These are phyloP conservation scores for Ceratoteleas bidentatus DNA, from an alignment of 1,140 invertebrate species.

Conservation along the genomic window DNA sequence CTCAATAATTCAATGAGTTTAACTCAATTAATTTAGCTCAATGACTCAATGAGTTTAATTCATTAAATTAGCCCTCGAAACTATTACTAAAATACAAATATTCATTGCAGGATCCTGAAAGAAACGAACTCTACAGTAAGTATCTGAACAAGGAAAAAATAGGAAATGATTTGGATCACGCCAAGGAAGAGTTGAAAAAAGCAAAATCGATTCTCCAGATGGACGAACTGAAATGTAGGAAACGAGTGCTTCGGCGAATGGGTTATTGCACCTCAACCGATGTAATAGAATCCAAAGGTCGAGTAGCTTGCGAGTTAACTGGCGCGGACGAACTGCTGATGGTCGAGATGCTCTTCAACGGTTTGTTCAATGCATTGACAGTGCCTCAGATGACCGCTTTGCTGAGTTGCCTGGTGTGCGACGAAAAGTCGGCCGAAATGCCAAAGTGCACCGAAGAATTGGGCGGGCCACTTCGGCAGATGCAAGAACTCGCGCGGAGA, in stretches of 20 bases:
- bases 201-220: constrained; percentile 97
- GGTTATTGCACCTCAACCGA: constrained; percentile 96
- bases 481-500: constrained; percentile 91
- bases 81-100: too few relatives aligned
- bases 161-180: constrained; percentile 83
- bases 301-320: constrained; percentile 98
- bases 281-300: constrained; percentile 98
- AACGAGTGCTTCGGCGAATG: constrained; percentile 94
- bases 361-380: constrained; percentile 94
- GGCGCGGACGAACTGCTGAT: constrained; percentile 97
- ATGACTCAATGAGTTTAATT: too few relatives aligned
- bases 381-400: constrained; percentile 92
- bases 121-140: constrained; percentile 87
- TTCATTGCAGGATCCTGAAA: constrained; percentile 83
- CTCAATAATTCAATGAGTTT: too few relatives aligned
- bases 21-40: too few relatives aligned
- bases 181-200: constrained; percentile 90
- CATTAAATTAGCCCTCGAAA: too few relatives aligned
- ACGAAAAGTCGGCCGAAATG: constrained; percentile 93
- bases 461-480: constrained; percentile 90
- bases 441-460: constrained; percentile 93
- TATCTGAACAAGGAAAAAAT: constrained; percentile 90
- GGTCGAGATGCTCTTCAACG: constrained; percentile 99
- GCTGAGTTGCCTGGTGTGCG: constrained; percentile 98
- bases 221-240: constrained; percentile 98